These are phyloP conservation scores for Rotaria macrura DNA, from an alignment of 2,888 invertebrate species.

Conservation along the genomic window DNA sequence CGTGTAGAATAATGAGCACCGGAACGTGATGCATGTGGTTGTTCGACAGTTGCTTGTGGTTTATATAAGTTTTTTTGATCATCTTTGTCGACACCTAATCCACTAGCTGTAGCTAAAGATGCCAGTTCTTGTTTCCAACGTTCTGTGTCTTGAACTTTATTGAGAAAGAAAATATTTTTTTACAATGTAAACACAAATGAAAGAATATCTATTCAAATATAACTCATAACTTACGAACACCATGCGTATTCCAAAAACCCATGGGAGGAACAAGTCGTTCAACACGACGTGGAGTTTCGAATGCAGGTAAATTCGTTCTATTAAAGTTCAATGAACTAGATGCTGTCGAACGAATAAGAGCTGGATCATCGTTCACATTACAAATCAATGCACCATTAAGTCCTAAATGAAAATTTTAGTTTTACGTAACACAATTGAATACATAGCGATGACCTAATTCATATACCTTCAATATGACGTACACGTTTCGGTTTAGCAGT, in stretches of 20 bases:
- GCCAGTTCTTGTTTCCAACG: slow-evolving; percentile 28
- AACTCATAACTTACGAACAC: not conserved
- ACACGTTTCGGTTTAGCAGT: slow-evolving; percentile 31
- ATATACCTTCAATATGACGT: slow-evolving; percentile 24
- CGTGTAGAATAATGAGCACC: slow-evolving; percentile 23
- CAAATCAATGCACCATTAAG: slow-evolving; percentile 28
- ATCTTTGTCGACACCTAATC: slow-evolving; percentile 21
- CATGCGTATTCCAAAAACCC: slow-evolving; percentile 28
- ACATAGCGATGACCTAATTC: no score
- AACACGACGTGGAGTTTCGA: slow-evolving; percentile 12
- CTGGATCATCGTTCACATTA: slow-evolving; percentile 26
- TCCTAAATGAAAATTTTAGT: not conserved
- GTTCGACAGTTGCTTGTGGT: slow-evolving; percentile 11
- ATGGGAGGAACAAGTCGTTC: slow-evolving; percentile 29
- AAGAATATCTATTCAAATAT: not conserved
- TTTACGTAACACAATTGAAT: not conserved
- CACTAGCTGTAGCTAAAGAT: slow-evolving; percentile 25
- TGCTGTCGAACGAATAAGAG: not conserved
- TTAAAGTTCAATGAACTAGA: not conserved
- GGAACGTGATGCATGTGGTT: slow-evolving; percentile 15
- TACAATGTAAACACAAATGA: not conserved
- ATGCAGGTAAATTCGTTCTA: not conserved
- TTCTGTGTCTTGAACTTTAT: slow-evolving; percentile 33
- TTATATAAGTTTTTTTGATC: slow-evolving; percentile 19
- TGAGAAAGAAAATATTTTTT: not conserved